A percentile compares a stretch with the other conserved stretches of the same genome.
Evolutionary conservation across 1,140 invertebrate species (phyloP).

Genomic region (Lithobius niger): DNA sequence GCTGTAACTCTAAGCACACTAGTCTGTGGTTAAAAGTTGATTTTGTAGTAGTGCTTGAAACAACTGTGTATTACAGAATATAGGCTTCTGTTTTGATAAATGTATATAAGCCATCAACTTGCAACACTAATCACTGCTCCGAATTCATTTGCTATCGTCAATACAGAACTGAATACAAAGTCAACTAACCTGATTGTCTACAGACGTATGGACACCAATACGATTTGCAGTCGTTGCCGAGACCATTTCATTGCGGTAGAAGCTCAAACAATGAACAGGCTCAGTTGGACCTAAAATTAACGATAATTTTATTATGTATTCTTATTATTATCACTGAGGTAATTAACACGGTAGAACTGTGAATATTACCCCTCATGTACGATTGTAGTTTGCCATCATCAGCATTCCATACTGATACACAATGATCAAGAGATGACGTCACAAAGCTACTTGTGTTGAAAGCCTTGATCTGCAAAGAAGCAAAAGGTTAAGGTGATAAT

Average conservation of each 20-base stretch:
- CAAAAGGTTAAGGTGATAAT: too few relatives aligned
- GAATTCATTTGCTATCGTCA: too few relatives aligned
- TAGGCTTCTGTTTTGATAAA: too few relatives aligned
- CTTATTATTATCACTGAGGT: too few relatives aligned
- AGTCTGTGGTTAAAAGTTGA: too few relatives aligned
- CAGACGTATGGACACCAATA: constrained; percentile 69
- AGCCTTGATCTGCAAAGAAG: constrained; percentile 35
- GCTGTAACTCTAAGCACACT: too few relatives aligned
- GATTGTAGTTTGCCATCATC: constrained; percentile 69
- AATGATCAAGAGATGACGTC: constrained; percentile 81
- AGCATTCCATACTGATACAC: constrained; percentile 69
- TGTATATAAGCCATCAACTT: too few relatives aligned
- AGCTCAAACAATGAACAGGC: constrained; percentile 78
- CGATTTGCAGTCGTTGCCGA: constrained; percentile 52
- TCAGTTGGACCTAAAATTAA: constrained; percentile 62
- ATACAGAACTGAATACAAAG: constrained; percentile 1
- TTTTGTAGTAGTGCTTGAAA: too few relatives aligned
- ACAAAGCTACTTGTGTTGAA: constrained; percentile 63
- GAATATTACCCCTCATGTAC: constrained; percentile 58
- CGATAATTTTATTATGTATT: too few relatives aligned
- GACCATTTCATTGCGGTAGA: constrained; percentile 53
- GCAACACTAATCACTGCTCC: too few relatives aligned
- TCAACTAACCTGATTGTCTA: constrained; percentile 36
- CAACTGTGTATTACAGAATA: too few relatives aligned
- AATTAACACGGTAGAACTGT: too few relatives aligned